Conservation (phyloP, 2,113 vertebrate genomes). For the Myotis brandtii region DNA sequence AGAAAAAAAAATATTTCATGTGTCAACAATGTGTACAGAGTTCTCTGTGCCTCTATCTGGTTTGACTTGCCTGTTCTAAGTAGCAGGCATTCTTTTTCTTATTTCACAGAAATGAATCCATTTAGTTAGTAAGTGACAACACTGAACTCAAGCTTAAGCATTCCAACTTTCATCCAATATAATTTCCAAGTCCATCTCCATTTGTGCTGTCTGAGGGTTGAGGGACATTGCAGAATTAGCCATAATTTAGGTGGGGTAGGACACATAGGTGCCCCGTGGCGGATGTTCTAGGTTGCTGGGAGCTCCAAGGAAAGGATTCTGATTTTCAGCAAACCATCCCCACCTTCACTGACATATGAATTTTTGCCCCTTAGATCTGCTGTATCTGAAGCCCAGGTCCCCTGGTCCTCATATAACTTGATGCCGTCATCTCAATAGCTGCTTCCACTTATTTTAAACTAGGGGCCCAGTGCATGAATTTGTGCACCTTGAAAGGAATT, state of each 20-base stretch:
- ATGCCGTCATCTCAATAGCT: neutral
- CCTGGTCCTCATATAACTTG: rapidly evolving
- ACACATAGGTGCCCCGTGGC: neutral
- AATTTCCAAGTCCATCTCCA: neutral
- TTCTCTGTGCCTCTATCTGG: neutral
- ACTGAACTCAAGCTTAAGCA: neutral
- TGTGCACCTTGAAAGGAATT: no score
- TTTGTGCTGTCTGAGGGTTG: neutral
- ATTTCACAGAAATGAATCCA: neutral
- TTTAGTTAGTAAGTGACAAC: neutral
- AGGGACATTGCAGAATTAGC: neutral
- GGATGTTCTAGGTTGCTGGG: neutral
- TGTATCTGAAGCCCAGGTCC: no score
- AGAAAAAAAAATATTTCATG: neutral
- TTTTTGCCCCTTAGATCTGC: neutral
- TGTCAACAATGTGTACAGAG: neutral
- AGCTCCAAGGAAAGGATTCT: neutral
- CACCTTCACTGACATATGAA: neutral
- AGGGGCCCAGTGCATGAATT: no score
- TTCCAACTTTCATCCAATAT: neutral
- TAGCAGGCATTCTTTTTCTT: neutral
- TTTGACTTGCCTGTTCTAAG: neutral
- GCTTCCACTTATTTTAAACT: neutral
- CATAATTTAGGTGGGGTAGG: neutral
- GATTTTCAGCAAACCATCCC: neutral